A percentile compares a stretch with the other conserved stretches of the same genome.
Evolutionary conservation across 2,797 vertebrate species (phyloP).

Genomic region (Pelochelys cantorii): DNA sequence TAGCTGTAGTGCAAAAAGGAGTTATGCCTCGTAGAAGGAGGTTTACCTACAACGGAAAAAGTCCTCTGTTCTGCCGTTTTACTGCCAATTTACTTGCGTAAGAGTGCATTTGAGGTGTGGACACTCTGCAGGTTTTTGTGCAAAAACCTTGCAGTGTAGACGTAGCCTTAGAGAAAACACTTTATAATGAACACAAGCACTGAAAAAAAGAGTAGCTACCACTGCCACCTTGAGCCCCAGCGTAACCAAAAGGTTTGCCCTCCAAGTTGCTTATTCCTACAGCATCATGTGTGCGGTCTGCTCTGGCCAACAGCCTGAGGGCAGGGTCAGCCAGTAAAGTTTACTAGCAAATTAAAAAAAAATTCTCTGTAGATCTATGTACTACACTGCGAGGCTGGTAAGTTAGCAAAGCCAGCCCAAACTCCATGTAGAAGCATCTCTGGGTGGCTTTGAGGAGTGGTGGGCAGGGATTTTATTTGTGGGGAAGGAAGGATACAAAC

Average conservation of each 20-base stretch:
- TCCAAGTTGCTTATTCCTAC: constrained; percentile 32
- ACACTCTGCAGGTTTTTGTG: too few species aligned
- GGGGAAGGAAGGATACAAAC: not conserved
- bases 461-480: not conserved
- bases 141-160: too few species aligned
- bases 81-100: too few species aligned
- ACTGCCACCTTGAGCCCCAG: constrained; percentile 51
- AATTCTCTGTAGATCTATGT: not conserved
- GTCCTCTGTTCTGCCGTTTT: too few species aligned
- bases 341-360: not conserved
- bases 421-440: not conserved
- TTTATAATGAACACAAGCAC: not conserved
- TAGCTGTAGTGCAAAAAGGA: too few species aligned
- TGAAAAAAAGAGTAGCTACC: constrained; percentile 53
- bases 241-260: not conserved
- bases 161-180: not conserved
- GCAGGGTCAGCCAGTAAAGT: not conserved
- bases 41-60: too few species aligned
- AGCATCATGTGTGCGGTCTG: not conserved
- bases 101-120: too few species aligned
- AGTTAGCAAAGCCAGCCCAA: not conserved
- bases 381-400: not conserved
- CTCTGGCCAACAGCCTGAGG: not conserved
- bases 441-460: not conserved
- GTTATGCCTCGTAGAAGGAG: too few species aligned